Conservation (phyloP, 2,888 invertebrate genomes). For the Tanytarsus gracilentus region DNA sequence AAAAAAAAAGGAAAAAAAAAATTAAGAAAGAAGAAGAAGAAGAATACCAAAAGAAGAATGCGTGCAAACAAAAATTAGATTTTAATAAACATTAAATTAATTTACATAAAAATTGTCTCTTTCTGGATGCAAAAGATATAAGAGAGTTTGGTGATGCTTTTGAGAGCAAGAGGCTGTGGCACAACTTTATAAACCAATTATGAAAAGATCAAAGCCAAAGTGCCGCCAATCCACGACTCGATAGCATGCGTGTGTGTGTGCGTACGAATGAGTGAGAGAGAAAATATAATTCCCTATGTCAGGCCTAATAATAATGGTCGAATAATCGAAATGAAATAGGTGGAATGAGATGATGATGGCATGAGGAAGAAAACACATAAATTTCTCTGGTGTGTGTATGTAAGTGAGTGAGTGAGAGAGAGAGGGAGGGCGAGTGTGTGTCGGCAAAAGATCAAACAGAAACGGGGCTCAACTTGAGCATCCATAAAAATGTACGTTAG, state of each 20-base stretch:
- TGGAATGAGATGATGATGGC: constrained; percentile 6
- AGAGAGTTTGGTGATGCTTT: too few species aligned
- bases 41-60: too few species aligned
- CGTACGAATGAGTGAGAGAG: constrained; percentile 13
- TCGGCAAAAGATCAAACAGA: constrained; percentile 24
- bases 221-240: not conserved
- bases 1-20: too few species aligned
- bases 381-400: constrained; percentile 5
- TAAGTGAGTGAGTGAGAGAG: not conserved
- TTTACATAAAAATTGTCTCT: constrained; percentile 9
- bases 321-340: not conserved
- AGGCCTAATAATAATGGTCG: constrained; percentile 19
- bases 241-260: not conserved
- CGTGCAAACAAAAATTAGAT: too few species aligned
- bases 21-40: too few species aligned
- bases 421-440: too few species aligned
- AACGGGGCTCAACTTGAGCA: not conserved
- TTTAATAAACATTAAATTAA: too few species aligned
- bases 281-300: not conserved
- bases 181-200: constrained; percentile 16
- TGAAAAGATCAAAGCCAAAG: constrained; percentile 16
- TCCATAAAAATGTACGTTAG: constrained; percentile 28
- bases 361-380: constrained; percentile 28
- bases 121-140: not conserved
- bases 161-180: too few species aligned